A percentile compares a stretch with the other conserved stretches of the same genome.
Conservation (phyloP, 2,113 vertebrate species). For the Phrynocephalus versicolor region DNA sequence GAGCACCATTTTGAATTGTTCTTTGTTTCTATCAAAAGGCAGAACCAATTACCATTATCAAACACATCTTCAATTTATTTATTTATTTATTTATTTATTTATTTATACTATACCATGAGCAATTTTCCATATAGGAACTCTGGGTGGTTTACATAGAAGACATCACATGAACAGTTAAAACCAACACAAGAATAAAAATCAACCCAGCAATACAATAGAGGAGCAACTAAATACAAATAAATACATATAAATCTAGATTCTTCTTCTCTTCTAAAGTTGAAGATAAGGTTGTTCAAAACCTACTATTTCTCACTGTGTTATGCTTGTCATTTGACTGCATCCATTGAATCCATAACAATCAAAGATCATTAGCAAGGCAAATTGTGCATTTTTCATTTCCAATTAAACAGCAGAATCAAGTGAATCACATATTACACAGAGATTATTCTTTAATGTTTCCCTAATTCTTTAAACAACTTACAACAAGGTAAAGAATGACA, state of each 20-base stretch:
- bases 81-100: too few species aligned
- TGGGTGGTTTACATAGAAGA: too few species aligned
- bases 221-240: too few species aligned
- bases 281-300: slow-evolving; percentile 21
- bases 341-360: slow-evolving; percentile 26
- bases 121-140: too few species aligned
- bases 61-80: too few species aligned
- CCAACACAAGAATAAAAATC: too few species aligned
- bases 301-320: neutral
- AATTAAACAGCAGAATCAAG: neutral
- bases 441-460: neutral
- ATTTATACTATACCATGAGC: too few species aligned
- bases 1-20: neutral
- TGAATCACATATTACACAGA: slow-evolving; percentile 19
- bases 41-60: neutral
- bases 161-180: too few species aligned
- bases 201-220: too few species aligned
- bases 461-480: neutral
- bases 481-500: neutral
- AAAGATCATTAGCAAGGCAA: slow-evolving; percentile 18
- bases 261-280: slow-evolving; percentile 17
- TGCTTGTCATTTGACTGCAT: slow-evolving; percentile 30
- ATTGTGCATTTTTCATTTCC: slow-evolving; percentile 23
- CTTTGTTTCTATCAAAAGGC: slow-evolving; percentile 29
- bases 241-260: too few species aligned